Base-by-base conservation (phyloP, 2,888 invertebrate species). In the Zootermopsis nevadensis region DNA sequence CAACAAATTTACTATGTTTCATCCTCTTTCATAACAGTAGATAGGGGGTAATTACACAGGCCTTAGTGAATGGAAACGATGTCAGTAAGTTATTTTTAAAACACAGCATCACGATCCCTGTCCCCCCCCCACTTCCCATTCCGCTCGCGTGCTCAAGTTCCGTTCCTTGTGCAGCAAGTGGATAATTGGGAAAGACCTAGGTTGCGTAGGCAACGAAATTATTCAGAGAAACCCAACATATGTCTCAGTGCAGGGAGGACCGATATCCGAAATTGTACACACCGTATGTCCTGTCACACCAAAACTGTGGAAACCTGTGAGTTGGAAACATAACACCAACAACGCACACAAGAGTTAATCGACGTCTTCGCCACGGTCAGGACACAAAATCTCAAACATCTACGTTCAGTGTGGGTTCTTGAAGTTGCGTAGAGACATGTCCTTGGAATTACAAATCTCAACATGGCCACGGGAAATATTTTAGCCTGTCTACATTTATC, bases 21-120 rank as follows among this genome's bases (percentile, higher is more conserved):
- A 7, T n/a, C 27, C 60, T n/a, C 33, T 6, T 31, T 6, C 24
- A 69, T 33, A 33, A 33, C 12, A 33, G 69, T 69, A 69, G 69
- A 19, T 30, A 53, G 33, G 69, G 33, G 69, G 69, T 69, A 69
- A 69, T 69, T 33, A 69, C 69, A 33, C 12, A 69, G 22, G 33
- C 22, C 31, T 22, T 33, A 69, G 33, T 69, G 6, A 69, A 69
- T 33, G 69, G 69, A 4, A 38, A 74, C 2, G 74, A 74, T 38
- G 74, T 74, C 74, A 74, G 74, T 22, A 15, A 38, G 74, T 42
- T 74, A 74, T 74, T 74, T 74, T 74, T 74, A 74, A n/a, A 74
- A 38, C 69, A 69, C 19, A 31, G 15, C 33, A 10, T 69, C 33
- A 30, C n/a, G n/a, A n/a, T n/a, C n/a, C n/a, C n/a, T n/a, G n/a